Percentiles rank a stretch among this genome's conserved stretches.
phyloP scores from a whole-genome alignment of 2,797 vertebrate genomes.

The Tangara arthus region DNA sequence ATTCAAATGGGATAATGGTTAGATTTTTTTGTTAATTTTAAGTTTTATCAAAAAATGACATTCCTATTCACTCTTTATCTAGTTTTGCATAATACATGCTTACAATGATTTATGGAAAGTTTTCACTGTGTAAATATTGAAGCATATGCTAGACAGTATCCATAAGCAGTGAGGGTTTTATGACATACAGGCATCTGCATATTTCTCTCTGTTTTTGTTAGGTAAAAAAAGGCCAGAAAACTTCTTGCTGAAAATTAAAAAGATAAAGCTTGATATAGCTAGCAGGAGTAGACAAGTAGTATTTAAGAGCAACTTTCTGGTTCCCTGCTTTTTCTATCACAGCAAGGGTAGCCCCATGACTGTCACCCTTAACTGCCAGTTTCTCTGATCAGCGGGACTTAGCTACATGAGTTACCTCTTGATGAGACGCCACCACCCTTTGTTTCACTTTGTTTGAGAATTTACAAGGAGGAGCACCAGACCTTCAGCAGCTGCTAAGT shows the following conservation, averaged over 20 bases:
- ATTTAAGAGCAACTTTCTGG: background rate
- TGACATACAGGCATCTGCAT: background rate
- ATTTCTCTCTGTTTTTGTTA: background rate
- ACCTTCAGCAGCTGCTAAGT: background rate
- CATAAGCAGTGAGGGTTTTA: background rate
- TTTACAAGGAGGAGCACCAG: background rate
- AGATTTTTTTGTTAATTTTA: constrained; percentile 59
- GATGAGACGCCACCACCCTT: background rate
- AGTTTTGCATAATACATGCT: constrained; percentile 26
- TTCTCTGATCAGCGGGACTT: background rate
- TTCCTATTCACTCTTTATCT: constrained; percentile 56
- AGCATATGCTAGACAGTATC: background rate
- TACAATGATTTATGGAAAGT: constrained; percentile 15
- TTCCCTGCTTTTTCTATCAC: background rate
- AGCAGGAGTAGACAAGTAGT: background rate
- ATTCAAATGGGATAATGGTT: constrained; percentile 53
- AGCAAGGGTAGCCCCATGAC: background rate
- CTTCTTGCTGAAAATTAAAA: background rate
- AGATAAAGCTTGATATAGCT: background rate
- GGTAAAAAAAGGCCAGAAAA: background rate
- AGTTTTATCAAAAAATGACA: constrained; percentile 57
- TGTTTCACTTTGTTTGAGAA: background rate
- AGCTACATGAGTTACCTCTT: background rate
- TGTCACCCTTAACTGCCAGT: background rate
- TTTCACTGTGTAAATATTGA: constrained; percentile 50